These are phyloP conservation scores for Sphaerophoria rueppellii DNA, from an alignment of 2,888 invertebrate species.

Conservation along the genomic window DNA sequence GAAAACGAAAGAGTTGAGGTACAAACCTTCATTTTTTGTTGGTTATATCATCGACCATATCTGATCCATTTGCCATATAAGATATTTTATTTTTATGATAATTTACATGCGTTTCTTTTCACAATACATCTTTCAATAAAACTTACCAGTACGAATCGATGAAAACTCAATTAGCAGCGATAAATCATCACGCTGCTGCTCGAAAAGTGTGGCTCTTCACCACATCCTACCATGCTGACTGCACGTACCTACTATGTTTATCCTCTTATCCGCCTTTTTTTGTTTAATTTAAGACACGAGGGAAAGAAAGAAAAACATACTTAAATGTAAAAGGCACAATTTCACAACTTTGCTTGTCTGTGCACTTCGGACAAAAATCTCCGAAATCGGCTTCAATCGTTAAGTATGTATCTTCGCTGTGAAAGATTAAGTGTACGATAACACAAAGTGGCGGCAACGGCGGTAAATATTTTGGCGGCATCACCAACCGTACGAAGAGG, in stretches of 20 bases:
- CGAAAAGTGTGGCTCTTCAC: conserved; percentile 56
- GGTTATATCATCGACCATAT: neutral
- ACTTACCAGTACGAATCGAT: conserved; percentile 58
- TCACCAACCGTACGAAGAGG: neutral
- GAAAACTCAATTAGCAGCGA: conserved; percentile 71
- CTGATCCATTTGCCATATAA: no score
- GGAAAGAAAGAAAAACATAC: neutral
- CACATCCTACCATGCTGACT: conserved; percentile 63
- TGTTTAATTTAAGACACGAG: conserved; percentile 37
- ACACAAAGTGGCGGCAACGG: conserved; percentile 2
- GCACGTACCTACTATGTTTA: conserved; percentile 42
- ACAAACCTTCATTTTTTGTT: conserved; percentile 1
- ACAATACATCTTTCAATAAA: no score
- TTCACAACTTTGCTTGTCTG: conserved; percentile 40
- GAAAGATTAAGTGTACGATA: conserved; percentile 66
- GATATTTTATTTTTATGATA: neutral
- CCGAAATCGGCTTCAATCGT: conserved; percentile 52
- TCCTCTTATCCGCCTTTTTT: conserved; percentile 61
- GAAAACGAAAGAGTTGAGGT: conserved; percentile 12
- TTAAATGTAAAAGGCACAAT: conserved; percentile 11
- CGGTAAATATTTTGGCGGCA: neutral
- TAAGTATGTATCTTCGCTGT: conserved; percentile 62
- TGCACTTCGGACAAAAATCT: conserved; percentile 29
- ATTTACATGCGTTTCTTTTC: conserved; percentile 36
- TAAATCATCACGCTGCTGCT: conserved; percentile 67